Percentiles rank a stretch among this genome's conserved stretches.
Conservation (phyloP, 1,140 invertebrate genomes). For the Carposina sasakii region DNA sequence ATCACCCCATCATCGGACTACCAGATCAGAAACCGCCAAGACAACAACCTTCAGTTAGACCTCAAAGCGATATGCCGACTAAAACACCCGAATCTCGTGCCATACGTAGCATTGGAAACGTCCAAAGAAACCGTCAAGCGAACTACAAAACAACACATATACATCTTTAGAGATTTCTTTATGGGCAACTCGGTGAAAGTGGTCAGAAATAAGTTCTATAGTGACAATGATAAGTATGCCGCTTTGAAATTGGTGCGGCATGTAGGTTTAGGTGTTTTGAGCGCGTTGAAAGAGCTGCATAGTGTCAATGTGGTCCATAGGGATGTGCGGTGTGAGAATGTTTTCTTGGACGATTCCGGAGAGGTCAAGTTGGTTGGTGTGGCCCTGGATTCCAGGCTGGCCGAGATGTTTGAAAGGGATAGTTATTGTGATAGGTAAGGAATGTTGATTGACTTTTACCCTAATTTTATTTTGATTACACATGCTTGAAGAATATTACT, state of each 20-base stretch:
- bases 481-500: too few species aligned
- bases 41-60: constrained; percentile 80
- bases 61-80: constrained; percentile 78
- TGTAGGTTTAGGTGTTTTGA: constrained; percentile 77
- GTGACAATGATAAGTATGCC: constrained; percentile 64
- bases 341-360: constrained; percentile 46
- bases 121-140: constrained; percentile 68
- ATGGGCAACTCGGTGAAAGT: constrained; percentile 44
- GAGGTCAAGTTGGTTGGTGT: constrained; percentile 52
- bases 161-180: constrained; percentile 79
- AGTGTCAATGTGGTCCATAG: constrained; percentile 44
- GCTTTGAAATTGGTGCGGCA: constrained; percentile 76
- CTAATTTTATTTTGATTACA: too few species aligned
- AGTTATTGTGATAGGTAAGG: constrained; percentile 53
- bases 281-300: constrained; percentile 73
- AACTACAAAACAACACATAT: constrained; percentile 60
- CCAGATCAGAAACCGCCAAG: constrained; percentile 40
- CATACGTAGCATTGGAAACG: constrained; percentile 81
- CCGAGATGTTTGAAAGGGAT: constrained; percentile 44
- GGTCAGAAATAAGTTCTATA: constrained; percentile 32
- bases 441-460: too few species aligned
- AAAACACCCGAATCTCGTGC: constrained; percentile 78
- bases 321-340: constrained; percentile 50
- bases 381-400: constrained; percentile 39
- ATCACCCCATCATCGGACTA: constrained; percentile 39